These are phyloP conservation scores for Leguminivora glycinivorella DNA, from an alignment of 1,140 invertebrate species.

Conservation along the genomic window DNA sequence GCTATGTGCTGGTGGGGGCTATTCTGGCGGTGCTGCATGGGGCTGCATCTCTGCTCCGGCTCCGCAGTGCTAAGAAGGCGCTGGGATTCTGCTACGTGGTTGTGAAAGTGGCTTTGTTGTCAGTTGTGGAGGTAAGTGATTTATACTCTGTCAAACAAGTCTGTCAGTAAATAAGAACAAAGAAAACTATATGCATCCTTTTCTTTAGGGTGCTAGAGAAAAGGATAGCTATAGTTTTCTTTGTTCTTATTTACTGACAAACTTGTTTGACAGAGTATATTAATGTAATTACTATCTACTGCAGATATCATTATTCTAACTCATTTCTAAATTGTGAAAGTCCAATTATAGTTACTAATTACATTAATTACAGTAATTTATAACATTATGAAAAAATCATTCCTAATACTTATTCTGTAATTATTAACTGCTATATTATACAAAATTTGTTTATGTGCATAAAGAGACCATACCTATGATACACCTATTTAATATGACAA, in stretches of 20 bases:
- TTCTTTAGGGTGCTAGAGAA: no score
- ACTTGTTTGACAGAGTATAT: no score
- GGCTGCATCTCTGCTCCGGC: conserved; percentile 85
- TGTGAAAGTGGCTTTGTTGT: conserved; percentile 86
- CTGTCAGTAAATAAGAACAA: no score
- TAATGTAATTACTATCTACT: background rate
- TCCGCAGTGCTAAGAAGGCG: conserved; percentile 90
- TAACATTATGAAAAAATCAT: background rate
- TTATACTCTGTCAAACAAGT: conserved; percentile 8
- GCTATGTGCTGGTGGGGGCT: conserved; percentile 95
- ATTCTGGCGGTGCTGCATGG: conserved; percentile 91
- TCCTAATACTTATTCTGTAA: background rate
- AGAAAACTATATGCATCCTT: no score
- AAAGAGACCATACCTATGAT: no score
- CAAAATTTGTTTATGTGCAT: background rate
- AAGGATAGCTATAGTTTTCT: no score
- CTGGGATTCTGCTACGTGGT: conserved; percentile 98
- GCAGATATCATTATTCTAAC: background rate
- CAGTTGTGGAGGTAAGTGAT: conserved; percentile 70
- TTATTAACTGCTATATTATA: background rate
- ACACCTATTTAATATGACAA: no score
- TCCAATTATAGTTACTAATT: background rate
- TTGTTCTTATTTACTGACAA: no score
- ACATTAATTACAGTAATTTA: background rate
- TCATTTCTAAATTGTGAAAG: background rate